phyloP scores from a whole-genome alignment of 2,888 invertebrate species.

The Acrocyrtus sp. region DNA sequence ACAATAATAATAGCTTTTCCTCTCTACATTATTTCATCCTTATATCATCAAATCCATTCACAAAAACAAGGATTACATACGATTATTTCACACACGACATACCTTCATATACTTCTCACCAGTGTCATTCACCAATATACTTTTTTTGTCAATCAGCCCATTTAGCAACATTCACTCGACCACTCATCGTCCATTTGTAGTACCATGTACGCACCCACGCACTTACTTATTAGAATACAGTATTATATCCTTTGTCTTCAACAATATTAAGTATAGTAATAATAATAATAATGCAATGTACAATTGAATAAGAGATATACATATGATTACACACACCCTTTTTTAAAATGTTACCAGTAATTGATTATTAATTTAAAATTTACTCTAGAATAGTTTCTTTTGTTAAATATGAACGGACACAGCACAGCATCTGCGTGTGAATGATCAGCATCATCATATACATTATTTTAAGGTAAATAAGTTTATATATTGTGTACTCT shows the following conservation, averaged over 20 bases:
- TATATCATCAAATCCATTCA: not conserved
- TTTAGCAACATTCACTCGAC: not conserved
- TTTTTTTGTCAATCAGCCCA: not conserved
- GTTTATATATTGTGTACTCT: constrained; percentile 8
- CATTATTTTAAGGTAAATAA: constrained; percentile 3
- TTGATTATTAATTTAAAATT: not conserved
- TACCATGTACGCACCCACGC: not conserved
- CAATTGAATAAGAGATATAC: constrained; percentile 43
- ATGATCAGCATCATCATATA: not conserved
- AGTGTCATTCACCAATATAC: not conserved
- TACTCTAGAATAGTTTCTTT: not conserved
- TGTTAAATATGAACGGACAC: constrained; percentile 31
- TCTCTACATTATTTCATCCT: not conserved
- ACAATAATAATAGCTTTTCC: not conserved
- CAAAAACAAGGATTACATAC: not conserved
- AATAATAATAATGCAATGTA: constrained; percentile 26
- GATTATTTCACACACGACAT: not conserved
- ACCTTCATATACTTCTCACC: too few species aligned
- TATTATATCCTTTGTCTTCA: constrained; percentile 21
- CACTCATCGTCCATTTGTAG: not conserved
- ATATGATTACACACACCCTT: not conserved
- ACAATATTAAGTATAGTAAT: too few species aligned
- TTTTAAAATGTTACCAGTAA: not conserved
- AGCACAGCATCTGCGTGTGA: constrained; percentile 23
- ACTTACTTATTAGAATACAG: not conserved